These are phyloP conservation scores for Umimayanthus chanpuru DNA, from an alignment of 92 coral and sea anemone species.

Conservation along the genomic window DNA sequence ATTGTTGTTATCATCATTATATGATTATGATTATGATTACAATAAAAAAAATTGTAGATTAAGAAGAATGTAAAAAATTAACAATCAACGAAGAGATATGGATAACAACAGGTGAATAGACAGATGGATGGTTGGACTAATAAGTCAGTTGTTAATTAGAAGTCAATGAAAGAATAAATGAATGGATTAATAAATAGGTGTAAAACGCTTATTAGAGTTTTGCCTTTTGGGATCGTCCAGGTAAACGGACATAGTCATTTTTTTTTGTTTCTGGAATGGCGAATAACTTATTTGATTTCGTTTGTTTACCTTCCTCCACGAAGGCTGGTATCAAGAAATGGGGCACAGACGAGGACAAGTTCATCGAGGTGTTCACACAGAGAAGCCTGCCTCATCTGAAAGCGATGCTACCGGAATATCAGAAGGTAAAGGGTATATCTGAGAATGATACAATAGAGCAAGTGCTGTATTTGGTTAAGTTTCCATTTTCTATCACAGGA, in stretches of 20 bases:
- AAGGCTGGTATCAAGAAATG: constrained; percentile 75
- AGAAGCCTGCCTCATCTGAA: constrained; percentile 61
- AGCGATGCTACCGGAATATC: constrained; percentile 65
- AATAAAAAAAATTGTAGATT: too few relatives aligned
- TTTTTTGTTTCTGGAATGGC: background rate
- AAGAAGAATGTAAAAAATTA: too few relatives aligned
- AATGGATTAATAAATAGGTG: too few relatives aligned
- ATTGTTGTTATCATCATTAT: background rate
- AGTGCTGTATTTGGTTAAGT: background rate
- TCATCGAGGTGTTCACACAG: constrained; percentile 64
- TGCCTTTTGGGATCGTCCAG: too few relatives aligned
- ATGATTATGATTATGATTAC: too few relatives aligned
- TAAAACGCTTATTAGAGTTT: too few relatives aligned
- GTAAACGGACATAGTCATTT: too few relatives aligned
- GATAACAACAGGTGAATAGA: too few relatives aligned
- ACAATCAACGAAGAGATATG: too few relatives aligned
- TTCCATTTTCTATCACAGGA: background rate
- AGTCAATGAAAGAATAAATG: too few relatives aligned
- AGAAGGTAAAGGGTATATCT: constrained; percentile 31
- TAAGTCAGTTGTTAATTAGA: too few relatives aligned
- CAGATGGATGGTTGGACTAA: too few relatives aligned
- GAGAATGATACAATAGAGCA: background rate
- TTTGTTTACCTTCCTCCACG: background rate
- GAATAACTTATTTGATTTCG: background rate
- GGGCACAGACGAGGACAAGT: constrained; percentile 80